These are phyloP conservation scores for Vicugna pacos DNA, from an alignment of 2,113 vertebrate species.

Conservation along the genomic window DNA sequence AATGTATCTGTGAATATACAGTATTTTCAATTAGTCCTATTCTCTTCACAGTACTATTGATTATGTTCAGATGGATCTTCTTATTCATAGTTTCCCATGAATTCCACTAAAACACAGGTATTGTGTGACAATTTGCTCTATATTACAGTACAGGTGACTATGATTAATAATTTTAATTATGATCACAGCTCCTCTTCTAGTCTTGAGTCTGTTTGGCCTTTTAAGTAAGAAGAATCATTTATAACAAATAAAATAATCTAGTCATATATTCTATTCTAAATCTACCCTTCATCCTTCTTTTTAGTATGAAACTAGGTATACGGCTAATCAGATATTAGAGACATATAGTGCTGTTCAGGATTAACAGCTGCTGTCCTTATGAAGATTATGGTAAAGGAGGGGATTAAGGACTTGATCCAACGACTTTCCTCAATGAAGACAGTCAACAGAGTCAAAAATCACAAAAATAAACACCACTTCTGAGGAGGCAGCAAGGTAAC, in stretches of 20 bases:
- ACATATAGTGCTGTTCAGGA: neutral
- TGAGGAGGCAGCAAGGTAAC: neutral
- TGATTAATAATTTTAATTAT: neutral
- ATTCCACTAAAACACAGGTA: neutral
- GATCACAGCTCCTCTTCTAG: neutral
- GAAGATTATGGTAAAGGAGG: neutral
- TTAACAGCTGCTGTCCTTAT: neutral
- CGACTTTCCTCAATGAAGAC: neutral
- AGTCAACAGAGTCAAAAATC: neutral
- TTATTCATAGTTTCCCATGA: neutral
- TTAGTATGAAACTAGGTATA: neutral
- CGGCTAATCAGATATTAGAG: neutral
- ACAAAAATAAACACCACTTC: neutral
- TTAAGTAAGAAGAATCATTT: neutral
- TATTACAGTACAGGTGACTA: neutral
- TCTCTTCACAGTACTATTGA: neutral
- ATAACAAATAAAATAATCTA: neutral
- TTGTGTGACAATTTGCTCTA: neutral
- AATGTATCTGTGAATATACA: neutral
- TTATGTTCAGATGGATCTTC: neutral
- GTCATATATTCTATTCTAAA: neutral
- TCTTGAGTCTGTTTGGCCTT: neutral
- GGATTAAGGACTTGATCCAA: neutral
- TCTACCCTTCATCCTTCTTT: neutral
- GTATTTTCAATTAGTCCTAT: neutral